A percentile compares a stretch with the other conserved stretches of the same genome.
Conservation (phyloP, 2,888 invertebrate genomes). For the Caenorhabditis sp. region DNA sequence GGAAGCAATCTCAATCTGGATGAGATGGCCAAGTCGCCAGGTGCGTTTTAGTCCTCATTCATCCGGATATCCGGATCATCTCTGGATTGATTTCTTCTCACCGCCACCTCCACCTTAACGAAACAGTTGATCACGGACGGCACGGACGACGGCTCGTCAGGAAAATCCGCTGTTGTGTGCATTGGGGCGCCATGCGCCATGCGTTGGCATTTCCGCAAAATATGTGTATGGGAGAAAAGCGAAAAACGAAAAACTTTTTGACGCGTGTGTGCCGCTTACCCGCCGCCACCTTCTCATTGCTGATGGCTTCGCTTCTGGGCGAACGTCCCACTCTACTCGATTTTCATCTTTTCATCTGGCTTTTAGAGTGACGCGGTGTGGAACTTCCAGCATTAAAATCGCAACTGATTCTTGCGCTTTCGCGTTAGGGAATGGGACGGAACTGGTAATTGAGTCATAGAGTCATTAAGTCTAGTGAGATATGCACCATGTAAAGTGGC, state of each 20-base stretch:
- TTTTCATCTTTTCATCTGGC: too few species aligned
- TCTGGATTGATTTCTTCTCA: background rate
- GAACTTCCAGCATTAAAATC: too few species aligned
- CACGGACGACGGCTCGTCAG: constrained; percentile 37
- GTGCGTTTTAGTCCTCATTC: constrained; percentile 15
- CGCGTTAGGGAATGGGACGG: too few species aligned
- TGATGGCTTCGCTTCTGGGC: too few species aligned
- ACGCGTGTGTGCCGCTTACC: constrained; percentile 37
- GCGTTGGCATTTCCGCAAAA: constrained; percentile 61
- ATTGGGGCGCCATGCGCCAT: too few species aligned
- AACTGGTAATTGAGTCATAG: too few species aligned
- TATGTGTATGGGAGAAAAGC: constrained; percentile 58
- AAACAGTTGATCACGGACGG: constrained; percentile 38
- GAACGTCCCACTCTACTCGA: too few species aligned
- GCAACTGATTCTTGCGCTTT: too few species aligned
- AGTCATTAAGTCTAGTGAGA: too few species aligned
- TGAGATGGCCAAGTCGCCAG: constrained; percentile 43
- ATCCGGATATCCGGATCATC: background rate
- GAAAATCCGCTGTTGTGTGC: constrained; percentile 42
- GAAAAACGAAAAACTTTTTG: constrained; percentile 61
- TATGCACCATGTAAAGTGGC: too few species aligned
- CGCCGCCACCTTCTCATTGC: constrained; percentile 22
- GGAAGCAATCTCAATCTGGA: constrained; percentile 33
- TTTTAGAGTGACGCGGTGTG: too few species aligned
- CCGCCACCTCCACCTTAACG: constrained; percentile 5